These are phyloP conservation scores for Hypotaenidia philippensis DNA, from an alignment of 2,797 vertebrate species.

Conservation along the genomic window DNA sequence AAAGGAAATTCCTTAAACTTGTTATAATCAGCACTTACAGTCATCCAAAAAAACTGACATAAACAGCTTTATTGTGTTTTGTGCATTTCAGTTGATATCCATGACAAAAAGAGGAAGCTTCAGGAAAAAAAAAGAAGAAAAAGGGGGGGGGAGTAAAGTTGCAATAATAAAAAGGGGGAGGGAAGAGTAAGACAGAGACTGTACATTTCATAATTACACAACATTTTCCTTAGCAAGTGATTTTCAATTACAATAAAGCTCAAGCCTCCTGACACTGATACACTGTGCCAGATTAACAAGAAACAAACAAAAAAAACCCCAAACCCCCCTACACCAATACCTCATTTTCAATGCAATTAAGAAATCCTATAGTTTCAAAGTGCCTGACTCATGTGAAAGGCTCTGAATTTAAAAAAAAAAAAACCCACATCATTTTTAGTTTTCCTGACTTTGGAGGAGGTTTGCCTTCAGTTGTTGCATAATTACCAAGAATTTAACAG, in stretches of 20 bases:
- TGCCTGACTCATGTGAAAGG: conserved; percentile 38
- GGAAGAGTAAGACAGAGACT: neutral
- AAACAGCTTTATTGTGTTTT: conserved; percentile 90
- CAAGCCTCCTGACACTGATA: conserved; percentile 62
- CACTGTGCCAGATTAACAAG: conserved; percentile 17
- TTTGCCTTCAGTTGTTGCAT: conserved; percentile 46
- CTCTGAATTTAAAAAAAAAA: conserved; percentile 4
- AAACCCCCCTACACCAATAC: neutral
- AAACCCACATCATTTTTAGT: conserved; percentile 11
- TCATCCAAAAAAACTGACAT: conserved; percentile 86
- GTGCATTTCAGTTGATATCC: conserved; percentile 86
- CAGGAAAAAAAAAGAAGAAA: neutral
- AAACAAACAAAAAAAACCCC: neutral
- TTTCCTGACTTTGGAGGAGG: conserved; percentile 62
- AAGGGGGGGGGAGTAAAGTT: conserved; percentile 65
- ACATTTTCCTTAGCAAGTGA: conserved; percentile 75
- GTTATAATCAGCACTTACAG: conserved; percentile 89
- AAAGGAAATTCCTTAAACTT: conserved; percentile 90
- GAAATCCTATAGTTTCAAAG: conserved; percentile 47
- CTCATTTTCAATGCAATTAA: conserved; percentile 36
- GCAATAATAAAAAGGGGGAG: conserved; percentile 33
- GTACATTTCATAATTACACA: conserved; percentile 77
- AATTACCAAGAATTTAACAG: conserved; percentile 63
- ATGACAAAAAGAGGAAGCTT: conserved; percentile 86
- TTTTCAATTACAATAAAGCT: conserved; percentile 79